Evolutionary conservation across 1,140 invertebrate genomes (phyloP), one percentile per base, ranked within the genome.

Genomic region (Onthophagus taurus): DNA sequence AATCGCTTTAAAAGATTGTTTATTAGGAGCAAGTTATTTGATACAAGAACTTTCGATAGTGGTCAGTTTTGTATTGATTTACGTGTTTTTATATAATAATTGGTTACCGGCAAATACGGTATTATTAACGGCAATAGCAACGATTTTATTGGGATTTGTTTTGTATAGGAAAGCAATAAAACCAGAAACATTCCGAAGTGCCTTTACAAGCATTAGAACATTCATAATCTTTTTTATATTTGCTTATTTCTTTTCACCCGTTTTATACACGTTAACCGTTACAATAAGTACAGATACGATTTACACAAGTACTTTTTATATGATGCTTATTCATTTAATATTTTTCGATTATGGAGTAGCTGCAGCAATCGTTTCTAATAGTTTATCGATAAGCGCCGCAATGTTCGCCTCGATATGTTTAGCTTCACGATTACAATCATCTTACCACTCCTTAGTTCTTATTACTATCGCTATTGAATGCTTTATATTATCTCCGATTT

Each of bases 221-320:
- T 70, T 83, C 0, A 57, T 85, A 39, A 81, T 88, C 16, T 95
- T 90, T 60, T 59, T 90, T 3, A 73, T 82, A 0, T 84, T 92
- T 59, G 85, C 86, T 16, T 90, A 85, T 57, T 73, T 89, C 26
- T 72, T 94, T 33, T 92, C 89, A 0, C 91, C 92, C 0, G 76
- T 96, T 17, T 66, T 97, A n/a, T 89, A 94, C 64, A 96, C 89
- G 0, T 69, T 97, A 21, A 97, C 95, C 0, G 88, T 94, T 63
- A 92, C 90, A 0, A 85, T 97, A 1, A 94, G 90, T 58, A 97
- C 93, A 1, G 93, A 98, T 63, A 96, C 93, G 2, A 96, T 97
- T 59, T 96, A 96, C 58, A 85, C 87, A 1, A 90, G 83, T 71
- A 80, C 89, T 14, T 79, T 85, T 34, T 73, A 90, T 24, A 90